Evolutionary conservation across 2,113 vertebrate species (phyloP), one percentile per base, ranked within the genome.

Genomic region (Sturnira hondurensis): DNA sequence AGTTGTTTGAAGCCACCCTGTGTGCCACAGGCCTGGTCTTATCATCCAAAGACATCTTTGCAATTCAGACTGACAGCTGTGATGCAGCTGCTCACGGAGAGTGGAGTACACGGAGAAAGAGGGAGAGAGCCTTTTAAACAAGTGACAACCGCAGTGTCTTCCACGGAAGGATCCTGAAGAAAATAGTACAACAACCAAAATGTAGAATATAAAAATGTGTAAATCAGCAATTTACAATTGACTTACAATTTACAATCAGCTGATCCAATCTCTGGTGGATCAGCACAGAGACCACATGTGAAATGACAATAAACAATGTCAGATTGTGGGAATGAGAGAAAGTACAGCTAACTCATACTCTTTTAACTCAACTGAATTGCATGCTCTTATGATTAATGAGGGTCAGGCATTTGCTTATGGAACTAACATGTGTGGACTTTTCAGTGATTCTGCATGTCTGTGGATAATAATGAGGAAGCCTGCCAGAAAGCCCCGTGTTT

Each of bases 1-100:
- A 99, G 98, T 98, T 98, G 98, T 98, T 98, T 91, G 98, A 98
- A 98, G 97, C 97, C 98, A 98, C 98, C 98, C 96, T 97, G 95
- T 98, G 98, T 98, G 98, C 98, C 98, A 99, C 98, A 98, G 98
- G 97, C 98, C 95, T 87, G 97, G 73, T 96, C 97, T 98, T 98
- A 98, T 98, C 96, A 93, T 98, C 98, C 98, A 97, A 97, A 98
- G 98, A 98, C 98, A 97, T 98, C 98, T 98, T 98, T 98, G 97
- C 98, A 54, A 28, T 97, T 98, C 97, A 88, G 83, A 90, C 87
- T 98, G 98, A 98, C 98, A 98, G 97, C 96, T 98, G 96, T 92
- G 97, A 95, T 98, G 95, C 97, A 97, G 97, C 96, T 97, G 96
- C 96, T 98, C 50, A 0, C 73, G 84, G 5, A 1, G 86, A 98